These are phyloP conservation scores for Phrixothrix hirtus DNA, from an alignment of 2,888 invertebrate genomes.

Conservation along the genomic window DNA sequence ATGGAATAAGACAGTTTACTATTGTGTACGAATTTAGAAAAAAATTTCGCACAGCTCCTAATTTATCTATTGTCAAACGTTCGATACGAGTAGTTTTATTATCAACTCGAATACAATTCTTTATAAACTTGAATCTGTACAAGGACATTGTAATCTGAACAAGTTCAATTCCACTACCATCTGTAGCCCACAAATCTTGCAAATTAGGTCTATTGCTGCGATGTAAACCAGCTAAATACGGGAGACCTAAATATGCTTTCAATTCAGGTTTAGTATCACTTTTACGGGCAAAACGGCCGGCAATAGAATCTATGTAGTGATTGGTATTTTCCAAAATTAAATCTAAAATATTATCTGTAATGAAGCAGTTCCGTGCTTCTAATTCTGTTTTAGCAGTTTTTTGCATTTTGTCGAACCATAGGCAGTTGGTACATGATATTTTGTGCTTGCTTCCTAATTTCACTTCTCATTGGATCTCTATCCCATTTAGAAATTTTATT, in stretches of 20 bases:
- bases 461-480: too few species aligned
- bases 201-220: conserved; percentile 1
- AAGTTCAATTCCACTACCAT: conserved; percentile 4
- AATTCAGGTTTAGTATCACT: conserved; percentile 3
- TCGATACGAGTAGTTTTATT: too few species aligned
- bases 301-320: conserved; percentile 5
- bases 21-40: too few species aligned
- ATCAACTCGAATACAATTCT: too few species aligned
- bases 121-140: too few species aligned
- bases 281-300: neutral
- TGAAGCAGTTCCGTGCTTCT: conserved; percentile 2
- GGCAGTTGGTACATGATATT: too few species aligned
- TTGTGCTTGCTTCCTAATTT: too few species aligned
- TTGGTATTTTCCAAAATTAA: conserved; percentile 3
- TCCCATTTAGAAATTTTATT: too few species aligned
- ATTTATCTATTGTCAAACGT: too few species aligned
- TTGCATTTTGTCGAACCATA: conserved; percentile 1
- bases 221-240: conserved; percentile 6
- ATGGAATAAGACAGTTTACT: too few species aligned
- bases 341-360: conserved; percentile 2
- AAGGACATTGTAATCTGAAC: too few species aligned
- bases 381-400: conserved; percentile 8
- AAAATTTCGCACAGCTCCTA: too few species aligned
- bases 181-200: conserved; percentile 4
- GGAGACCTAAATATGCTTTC: conserved; percentile 3